Evolutionary conservation across 2,888 invertebrate genomes (phyloP).

Genomic region (Piscicola geometra): DNA sequence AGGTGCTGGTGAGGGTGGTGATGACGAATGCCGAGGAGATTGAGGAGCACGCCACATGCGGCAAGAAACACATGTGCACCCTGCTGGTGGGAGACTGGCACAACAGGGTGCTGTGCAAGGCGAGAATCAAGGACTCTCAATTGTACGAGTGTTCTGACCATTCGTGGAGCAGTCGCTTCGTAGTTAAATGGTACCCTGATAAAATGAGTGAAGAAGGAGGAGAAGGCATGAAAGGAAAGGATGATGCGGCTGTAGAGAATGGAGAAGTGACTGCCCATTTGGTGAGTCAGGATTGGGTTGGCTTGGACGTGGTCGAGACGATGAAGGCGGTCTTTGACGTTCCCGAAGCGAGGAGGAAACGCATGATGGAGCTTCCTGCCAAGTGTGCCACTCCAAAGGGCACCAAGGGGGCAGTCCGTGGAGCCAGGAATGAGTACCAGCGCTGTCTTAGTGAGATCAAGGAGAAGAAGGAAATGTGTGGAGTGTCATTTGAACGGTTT

Average conservation of each 20-base stretch:
- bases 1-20: slow-evolving; percentile 46
- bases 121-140: slow-evolving; percentile 47
- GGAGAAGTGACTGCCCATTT: slow-evolving; percentile 49
- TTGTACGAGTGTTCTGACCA: background rate
- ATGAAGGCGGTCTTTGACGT: background rate
- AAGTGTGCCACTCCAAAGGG: slow-evolving; percentile 5
- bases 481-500: background rate
- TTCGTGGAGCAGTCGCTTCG: slow-evolving; percentile 5
- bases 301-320: slow-evolving; percentile 10
- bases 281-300: slow-evolving; percentile 53
- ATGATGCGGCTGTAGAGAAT: background rate
- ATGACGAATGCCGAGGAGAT: slow-evolving; percentile 47
- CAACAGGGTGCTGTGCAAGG: slow-evolving; percentile 62
- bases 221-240: too few relatives aligned
- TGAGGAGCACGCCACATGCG: slow-evolving; percentile 58
- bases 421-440: slow-evolving; percentile 20
- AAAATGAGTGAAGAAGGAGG: background rate
- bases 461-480: background rate
- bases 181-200: background rate
- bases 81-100: slow-evolving; percentile 65
- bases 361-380: background rate
- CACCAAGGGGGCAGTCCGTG: too few relatives aligned
- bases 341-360: background rate
- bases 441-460: slow-evolving; percentile 10
- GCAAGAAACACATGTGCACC: slow-evolving; percentile 60